phyloP scores from a whole-genome alignment of 2,888 invertebrate species.

The Cheilosia pagana region DNA sequence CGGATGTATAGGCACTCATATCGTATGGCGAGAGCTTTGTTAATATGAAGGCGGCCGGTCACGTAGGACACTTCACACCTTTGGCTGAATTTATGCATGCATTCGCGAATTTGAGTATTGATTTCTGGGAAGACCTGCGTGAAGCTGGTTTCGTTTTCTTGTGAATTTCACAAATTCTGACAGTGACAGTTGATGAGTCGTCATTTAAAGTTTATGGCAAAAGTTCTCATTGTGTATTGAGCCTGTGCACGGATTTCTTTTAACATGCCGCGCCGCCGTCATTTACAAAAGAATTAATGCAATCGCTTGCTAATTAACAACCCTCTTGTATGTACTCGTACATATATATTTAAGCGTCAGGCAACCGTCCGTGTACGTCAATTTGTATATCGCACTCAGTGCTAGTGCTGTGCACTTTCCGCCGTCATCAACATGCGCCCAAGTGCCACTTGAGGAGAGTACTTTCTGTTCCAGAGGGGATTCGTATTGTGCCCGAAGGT shows the following conservation, averaged over 20 bases:
- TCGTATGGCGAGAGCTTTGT: conserved; percentile 33
- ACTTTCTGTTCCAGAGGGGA: conserved; percentile 42
- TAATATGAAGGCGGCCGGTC: conserved; percentile 66
- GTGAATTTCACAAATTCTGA: conserved; percentile 32
- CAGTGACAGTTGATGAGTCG: conserved; percentile 24
- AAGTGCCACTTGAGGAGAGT: conserved; percentile 57
- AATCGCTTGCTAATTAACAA: conserved; percentile 54
- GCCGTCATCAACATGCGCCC: conserved; percentile 36
- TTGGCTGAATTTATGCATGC: conserved; percentile 64
- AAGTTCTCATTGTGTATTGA: neutral
- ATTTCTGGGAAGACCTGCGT: conserved; percentile 67
- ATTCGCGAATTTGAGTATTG: conserved; percentile 67
- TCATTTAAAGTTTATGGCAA: neutral
- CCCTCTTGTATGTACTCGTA: neutral
- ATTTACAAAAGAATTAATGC: conserved; percentile 35
- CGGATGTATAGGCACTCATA: conserved; percentile 51
- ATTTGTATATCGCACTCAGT: conserved; percentile 58
- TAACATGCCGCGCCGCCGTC: neutral
- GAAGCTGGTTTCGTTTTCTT: conserved; percentile 47
- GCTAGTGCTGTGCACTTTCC: conserved; percentile 52
- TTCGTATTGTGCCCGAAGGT: conserved; percentile 1
- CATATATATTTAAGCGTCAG: neutral
- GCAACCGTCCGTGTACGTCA: conserved; percentile 47
- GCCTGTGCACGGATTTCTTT: neutral
- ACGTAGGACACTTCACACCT: conserved; percentile 73